These are phyloP conservation scores for Euglossa dilemma DNA, from an alignment of 1,140 invertebrate genomes.

Conservation along the genomic window DNA sequence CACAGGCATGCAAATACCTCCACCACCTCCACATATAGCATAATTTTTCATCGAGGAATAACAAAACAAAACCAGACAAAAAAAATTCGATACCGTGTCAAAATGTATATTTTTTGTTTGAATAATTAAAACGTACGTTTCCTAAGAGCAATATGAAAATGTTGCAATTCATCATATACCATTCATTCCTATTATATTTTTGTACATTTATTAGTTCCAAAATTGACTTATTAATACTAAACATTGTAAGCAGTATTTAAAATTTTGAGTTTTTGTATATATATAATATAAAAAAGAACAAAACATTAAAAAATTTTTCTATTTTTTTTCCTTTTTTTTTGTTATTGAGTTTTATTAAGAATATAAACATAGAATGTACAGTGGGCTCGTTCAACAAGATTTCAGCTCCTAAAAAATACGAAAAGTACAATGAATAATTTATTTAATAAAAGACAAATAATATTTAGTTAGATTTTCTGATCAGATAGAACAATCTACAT, in stretches of 20 bases:
- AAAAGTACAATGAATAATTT: neutral
- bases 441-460: slow-evolving; percentile 5
- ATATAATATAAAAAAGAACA: neutral
- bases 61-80: too few relatives aligned
- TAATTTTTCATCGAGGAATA: slow-evolving; percentile 44
- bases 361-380: slow-evolving; percentile 41
- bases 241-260: neutral
- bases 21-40: slow-evolving; percentile 84
- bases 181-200: neutral
- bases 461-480: slow-evolving; percentile 9
- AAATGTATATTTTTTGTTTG: neutral
- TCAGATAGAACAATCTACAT: slow-evolving; percentile 78
- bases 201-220: neutral
- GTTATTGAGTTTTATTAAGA: slow-evolving; percentile 51
- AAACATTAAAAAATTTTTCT: neutral
- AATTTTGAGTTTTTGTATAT: neutral
- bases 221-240: neutral
- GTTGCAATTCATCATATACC: neutral
- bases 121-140: neutral
- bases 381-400: neutral
- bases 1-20: slow-evolving; percentile 85
- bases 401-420: slow-evolving; percentile 3
- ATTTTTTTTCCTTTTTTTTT: slow-evolving; percentile 13
- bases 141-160: neutral
- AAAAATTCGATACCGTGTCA: neutral